Evolutionary conservation across 2,888 invertebrate genomes (phyloP), one percentile per base, ranked within the genome.

Genomic region (Apoda limacodes): DNA sequence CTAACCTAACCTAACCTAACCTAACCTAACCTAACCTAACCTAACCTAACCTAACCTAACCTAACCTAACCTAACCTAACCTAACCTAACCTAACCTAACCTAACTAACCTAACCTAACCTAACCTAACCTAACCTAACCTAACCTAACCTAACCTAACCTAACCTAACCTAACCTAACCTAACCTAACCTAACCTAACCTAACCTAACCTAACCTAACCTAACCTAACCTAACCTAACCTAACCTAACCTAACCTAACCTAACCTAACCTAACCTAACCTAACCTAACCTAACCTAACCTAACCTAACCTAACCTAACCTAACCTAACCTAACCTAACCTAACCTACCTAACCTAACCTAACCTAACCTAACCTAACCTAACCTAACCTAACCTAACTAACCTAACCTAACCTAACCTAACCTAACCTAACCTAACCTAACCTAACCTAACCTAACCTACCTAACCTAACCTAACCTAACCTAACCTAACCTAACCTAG

Each of bases 1-100:
- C 46, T 46, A 43, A 46, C 43, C 42, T 43, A 46, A 43, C 46
- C 43, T 43, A 46, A 46, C 46, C 43, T 45, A 43, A 43, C 43
- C 43, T 45, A 45, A 42, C 45, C 40, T 45, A 45, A 42, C 42
- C 41, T 41, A 39, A 17, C 23, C 17, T 23, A 17, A 17, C 17
- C 17, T 17, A 17, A 17, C 17, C 17, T 17, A 17, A 17, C 17
- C 17, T 17, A 17, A 17, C 17, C 12, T 17, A 13, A 25, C 31
- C 25, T 22, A 31, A 31, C 31, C 25, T 25, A 31, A 25, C 31
- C 25, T 25, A 30, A 30, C 21, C 25, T 24, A 30, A 31, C 31
- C 31, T 31, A 31, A 31, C 31, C 31, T 31, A 31, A 31, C 31
- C 25, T 25, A 31, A 31, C 31, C 26, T 22, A 31, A 31, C 31